Evolutionary conservation across 2,797 vertebrate species (phyloP).

Genomic region (Phalloptychus januarius): DNA sequence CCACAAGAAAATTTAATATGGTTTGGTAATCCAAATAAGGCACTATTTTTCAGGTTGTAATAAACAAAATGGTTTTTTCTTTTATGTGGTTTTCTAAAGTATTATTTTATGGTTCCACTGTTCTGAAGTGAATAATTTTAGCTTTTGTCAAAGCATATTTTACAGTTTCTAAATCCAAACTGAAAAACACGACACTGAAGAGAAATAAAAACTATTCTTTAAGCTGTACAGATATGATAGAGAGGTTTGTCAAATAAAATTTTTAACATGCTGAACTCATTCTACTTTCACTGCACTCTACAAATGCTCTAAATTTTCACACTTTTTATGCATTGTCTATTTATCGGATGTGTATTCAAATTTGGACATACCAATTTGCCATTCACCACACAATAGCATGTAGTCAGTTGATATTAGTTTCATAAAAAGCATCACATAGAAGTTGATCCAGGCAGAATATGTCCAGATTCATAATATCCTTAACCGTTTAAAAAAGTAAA

Average conservation of each 20-base stretch:
- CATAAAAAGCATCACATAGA: neutral
- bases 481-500: neutral
- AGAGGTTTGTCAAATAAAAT: neutral
- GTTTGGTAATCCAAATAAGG: neutral
- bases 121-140: neutral
- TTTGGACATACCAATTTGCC: neutral
- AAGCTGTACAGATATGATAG: neutral
- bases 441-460: neutral
- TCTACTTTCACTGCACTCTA: too few species aligned
- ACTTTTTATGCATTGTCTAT: neutral
- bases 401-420: neutral
- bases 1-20: constrained; percentile 26
- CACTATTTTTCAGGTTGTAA: constrained; percentile 4
- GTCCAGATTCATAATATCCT: neutral
- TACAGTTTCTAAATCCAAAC: neutral
- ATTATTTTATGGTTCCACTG: neutral
- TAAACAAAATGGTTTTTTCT: neutral
- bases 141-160: neutral
- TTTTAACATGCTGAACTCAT: neutral
- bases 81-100: neutral
- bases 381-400: neutral
- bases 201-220: neutral
- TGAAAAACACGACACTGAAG: neutral
- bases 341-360: neutral
- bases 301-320: neutral